phyloP scores from a whole-genome alignment of 2,888 invertebrate genomes.

The Pollenia angustigena region DNA sequence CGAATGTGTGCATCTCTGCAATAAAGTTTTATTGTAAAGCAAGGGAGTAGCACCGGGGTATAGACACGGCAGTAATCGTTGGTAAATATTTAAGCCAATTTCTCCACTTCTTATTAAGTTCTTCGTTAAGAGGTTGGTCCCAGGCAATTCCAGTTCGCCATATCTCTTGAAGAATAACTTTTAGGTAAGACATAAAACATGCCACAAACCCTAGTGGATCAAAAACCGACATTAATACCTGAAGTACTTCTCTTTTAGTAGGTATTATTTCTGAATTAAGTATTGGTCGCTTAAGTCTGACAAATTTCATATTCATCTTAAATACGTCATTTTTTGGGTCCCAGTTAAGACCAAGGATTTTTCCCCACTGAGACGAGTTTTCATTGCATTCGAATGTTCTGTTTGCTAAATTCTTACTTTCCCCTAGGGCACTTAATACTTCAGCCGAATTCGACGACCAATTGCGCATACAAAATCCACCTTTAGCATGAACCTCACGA shows the following conservation, averaged over 20 bases:
- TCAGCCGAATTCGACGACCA: background rate
- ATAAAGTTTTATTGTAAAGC: constrained; percentile 20
- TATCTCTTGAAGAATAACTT: background rate
- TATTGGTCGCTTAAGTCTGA: constrained; percentile 16
- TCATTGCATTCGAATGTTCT: constrained; percentile 3
- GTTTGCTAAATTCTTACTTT: background rate
- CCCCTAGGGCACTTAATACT: constrained; percentile 14
- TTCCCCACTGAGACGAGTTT: background rate
- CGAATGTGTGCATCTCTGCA: constrained; percentile 38
- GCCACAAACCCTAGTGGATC: constrained; percentile 45
- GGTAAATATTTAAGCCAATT: constrained; percentile 2
- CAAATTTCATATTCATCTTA: constrained; percentile 50
- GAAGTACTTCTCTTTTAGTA: constrained; percentile 37
- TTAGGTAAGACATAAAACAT: constrained; percentile 46
- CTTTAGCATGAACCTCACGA: background rate
- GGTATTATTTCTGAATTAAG: constrained; percentile 16
- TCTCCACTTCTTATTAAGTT: constrained; percentile 21
- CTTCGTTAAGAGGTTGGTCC: constrained; percentile 34
- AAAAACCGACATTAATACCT: constrained; percentile 39
- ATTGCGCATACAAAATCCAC: constrained; percentile 1
- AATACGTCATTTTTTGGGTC: constrained; percentile 22
- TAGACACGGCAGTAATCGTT: too few relatives aligned
- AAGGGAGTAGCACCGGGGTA: background rate
- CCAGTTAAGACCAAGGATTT: constrained; percentile 38
- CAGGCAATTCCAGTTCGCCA: background rate